Conservation (phyloP, 2,797 vertebrate genomes). For the Hypotaenidia okinawae region DNA sequence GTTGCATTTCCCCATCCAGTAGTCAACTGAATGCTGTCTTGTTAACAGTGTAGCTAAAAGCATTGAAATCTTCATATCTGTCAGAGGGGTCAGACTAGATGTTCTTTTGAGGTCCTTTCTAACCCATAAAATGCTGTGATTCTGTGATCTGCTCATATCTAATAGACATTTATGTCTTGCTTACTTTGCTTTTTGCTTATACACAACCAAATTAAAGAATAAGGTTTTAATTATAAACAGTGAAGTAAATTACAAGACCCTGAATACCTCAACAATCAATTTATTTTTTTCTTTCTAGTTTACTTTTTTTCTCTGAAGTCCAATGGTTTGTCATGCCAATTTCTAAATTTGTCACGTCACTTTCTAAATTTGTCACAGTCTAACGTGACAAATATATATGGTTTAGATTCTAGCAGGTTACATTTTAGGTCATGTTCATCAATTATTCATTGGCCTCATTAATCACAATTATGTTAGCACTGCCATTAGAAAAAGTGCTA, state of each 20-base stretch:
- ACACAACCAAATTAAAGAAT: background rate
- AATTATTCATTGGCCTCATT: background rate
- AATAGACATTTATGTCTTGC: background rate
- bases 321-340: background rate
- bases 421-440: background rate
- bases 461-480: background rate
- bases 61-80: background rate
- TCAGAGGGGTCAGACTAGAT: too few relatives aligned
- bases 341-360: background rate
- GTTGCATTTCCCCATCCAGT: background rate
- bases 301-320: background rate
- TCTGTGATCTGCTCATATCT: background rate
- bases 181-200: background rate
- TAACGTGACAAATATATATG: background rate
- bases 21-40: background rate
- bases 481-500: background rate
- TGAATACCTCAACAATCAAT: background rate
- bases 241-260: background rate
- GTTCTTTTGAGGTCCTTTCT: too few relatives aligned
- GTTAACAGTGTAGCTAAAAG: background rate
- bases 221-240: background rate
- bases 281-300: background rate
- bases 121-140: too few relatives aligned
- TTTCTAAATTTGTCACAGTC: background rate
- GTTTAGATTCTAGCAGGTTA: background rate